Conservation (phyloP, 92 coral and sea anemone genomes). For the Galaxea fascicularis region DNA sequence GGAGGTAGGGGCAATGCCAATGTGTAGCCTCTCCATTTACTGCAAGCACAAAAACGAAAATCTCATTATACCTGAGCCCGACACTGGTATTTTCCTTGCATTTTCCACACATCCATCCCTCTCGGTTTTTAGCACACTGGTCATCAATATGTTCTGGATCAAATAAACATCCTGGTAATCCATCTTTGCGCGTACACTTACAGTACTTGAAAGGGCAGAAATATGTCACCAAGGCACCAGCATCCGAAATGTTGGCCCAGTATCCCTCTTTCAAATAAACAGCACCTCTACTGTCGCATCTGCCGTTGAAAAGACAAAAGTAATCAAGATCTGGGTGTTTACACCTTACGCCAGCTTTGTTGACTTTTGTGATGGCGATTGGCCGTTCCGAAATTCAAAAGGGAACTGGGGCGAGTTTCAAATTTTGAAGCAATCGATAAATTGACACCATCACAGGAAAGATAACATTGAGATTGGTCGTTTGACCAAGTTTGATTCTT, state of each 20-base stretch:
- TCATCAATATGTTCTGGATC: conserved; percentile 56
- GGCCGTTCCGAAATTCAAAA: too few species aligned
- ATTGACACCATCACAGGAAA: too few species aligned
- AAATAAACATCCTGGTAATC: conserved; percentile 72
- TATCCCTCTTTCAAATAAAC: conserved; percentile 80
- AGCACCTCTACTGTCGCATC: conserved; percentile 68
- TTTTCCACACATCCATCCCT: conserved; percentile 87
- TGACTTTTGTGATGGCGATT: too few species aligned
- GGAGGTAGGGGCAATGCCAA: too few species aligned
- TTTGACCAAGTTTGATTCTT: too few species aligned
- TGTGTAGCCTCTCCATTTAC: too few species aligned
- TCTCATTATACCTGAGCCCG: conserved; percentile 44
- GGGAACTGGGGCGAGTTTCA: too few species aligned
- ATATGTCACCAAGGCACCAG: conserved; percentile 62
- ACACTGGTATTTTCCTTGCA: conserved; percentile 79
- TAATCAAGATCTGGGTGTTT: too few species aligned
- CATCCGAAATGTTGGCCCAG: conserved; percentile 77
- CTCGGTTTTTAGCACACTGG: conserved; percentile 84
- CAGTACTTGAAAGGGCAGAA: conserved; percentile 90
- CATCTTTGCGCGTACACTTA: conserved; percentile 43
- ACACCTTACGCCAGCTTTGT: too few species aligned
- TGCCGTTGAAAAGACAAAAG: conserved; percentile 9
- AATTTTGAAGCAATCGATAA: too few species aligned
- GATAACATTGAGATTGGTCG: too few species aligned
- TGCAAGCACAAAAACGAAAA: not conserved